Percentiles rank a stretch among this genome's conserved stretches.
These are phyloP conservation scores for Strix occidentalis DNA, from an alignment of 2,797 vertebrate genomes.

Conservation along the genomic window DNA sequence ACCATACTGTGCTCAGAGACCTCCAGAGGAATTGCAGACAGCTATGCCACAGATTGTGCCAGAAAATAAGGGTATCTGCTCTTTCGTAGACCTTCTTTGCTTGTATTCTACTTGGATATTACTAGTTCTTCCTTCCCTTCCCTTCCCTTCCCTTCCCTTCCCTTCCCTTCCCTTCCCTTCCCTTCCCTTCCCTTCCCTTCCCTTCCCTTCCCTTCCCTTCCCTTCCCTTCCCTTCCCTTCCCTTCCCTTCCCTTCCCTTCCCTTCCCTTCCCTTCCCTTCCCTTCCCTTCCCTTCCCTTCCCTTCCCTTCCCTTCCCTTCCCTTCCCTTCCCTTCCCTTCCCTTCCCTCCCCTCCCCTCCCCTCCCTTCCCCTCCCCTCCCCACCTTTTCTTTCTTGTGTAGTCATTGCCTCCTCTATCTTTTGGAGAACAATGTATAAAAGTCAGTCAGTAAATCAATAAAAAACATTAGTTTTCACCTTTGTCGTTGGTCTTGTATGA, in stretches of 20 bases:
- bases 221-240: too few relatives aligned
- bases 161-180: too few relatives aligned
- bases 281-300: too few relatives aligned
- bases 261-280: neutral
- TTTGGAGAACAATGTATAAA: neutral
- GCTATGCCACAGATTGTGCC: neutral
- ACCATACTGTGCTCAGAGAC: neutral
- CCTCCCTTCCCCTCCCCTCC: too few relatives aligned
- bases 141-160: too few relatives aligned
- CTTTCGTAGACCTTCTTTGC: neutral
- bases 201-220: neutral
- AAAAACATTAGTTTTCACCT: neutral
- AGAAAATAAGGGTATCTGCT: neutral
- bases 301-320: neutral
- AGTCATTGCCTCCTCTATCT: neutral
- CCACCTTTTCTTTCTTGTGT: too few relatives aligned
- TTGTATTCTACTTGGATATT: neutral
- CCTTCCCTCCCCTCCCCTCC: accelerated
- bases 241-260: too few relatives aligned
- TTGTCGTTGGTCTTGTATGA: neutral
- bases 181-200: too few relatives aligned
- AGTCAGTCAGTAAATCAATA: neutral
- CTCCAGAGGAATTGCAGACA: neutral
- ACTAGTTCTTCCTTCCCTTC: too few relatives aligned
- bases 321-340: neutral